Conservation (phyloP, 2,888 invertebrate species). For the Vesta saturnalis region DNA sequence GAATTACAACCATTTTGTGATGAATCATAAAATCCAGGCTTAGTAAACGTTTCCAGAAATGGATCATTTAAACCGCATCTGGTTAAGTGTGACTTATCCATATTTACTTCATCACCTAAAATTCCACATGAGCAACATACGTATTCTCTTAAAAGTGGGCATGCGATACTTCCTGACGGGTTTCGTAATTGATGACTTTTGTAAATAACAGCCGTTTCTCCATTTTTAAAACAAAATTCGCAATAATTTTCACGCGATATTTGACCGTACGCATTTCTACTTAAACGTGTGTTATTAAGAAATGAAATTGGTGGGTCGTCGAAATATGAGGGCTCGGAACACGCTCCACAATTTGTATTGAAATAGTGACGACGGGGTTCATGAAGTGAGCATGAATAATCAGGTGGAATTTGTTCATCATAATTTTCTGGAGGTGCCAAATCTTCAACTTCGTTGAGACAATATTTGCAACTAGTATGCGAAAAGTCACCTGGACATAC, state of each 20-base stretch:
- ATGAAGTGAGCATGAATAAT: not conserved
- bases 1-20: not conserved
- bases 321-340: not conserved
- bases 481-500: constrained; percentile 19
- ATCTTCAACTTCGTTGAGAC: constrained; percentile 8
- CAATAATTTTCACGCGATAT: constrained; percentile 12
- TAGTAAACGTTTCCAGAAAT: too few species aligned
- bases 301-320: not conserved
- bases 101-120: too few species aligned
- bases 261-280: not conserved
- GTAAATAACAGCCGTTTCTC: constrained; percentile 18
- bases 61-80: too few species aligned
- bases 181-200: constrained; percentile 23
- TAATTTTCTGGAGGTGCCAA: not conserved
- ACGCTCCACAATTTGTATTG: not conserved
- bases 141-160: constrained; percentile 20
- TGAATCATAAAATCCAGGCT: too few species aligned
- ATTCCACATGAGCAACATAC: not conserved
- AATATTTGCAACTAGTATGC: constrained; percentile 19
- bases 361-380: not conserved
- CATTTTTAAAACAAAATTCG: constrained; percentile 24
- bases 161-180: constrained; percentile 13
- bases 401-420: not conserved
- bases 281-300: not conserved
- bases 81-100: too few species aligned